Evolutionary conservation across 2,113 vertebrate genomes (phyloP).

Genomic region (Lepisosteus osseus): DNA sequence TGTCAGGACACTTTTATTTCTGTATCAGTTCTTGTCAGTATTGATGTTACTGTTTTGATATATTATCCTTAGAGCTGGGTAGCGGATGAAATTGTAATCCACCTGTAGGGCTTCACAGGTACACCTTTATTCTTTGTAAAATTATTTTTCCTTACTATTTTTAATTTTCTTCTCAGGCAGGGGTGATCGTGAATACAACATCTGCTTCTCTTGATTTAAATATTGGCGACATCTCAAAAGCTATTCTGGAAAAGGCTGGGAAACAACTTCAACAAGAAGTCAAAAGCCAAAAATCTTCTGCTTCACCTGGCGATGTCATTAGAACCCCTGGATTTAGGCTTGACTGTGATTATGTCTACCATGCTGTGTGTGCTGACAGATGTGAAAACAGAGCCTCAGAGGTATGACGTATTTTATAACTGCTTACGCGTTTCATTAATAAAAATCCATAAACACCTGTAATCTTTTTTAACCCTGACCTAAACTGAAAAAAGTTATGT

Average conservation of each 20-base stretch:
- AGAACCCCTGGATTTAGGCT: conserved; percentile 38
- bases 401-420: conserved; percentile 27
- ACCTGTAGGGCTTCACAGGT: too few species aligned
- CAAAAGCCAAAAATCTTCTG: rapidly evolving
- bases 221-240: background rate
- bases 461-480: too few species aligned
- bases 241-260: conserved; percentile 57
- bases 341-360: conserved; percentile 48
- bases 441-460: too few species aligned
- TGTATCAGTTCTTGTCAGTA: too few species aligned
- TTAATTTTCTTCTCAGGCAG: conserved; percentile 58
- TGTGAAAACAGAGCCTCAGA: rapidly evolving
- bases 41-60: too few species aligned
- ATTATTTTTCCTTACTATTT: background rate
- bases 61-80: too few species aligned
- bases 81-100: too few species aligned
- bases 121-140: background rate
- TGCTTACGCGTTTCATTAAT: too few species aligned
- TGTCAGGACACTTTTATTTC: too few species aligned
- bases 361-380: conserved; percentile 25
- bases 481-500: too few species aligned
- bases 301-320: rapidly evolving
- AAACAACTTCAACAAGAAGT: conserved; percentile 37
- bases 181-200: conserved; percentile 68
- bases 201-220: rapidly evolving